These are phyloP conservation scores for Manis pentadactyla DNA, from an alignment of 2,797 vertebrate species.

Conservation along the genomic window DNA sequence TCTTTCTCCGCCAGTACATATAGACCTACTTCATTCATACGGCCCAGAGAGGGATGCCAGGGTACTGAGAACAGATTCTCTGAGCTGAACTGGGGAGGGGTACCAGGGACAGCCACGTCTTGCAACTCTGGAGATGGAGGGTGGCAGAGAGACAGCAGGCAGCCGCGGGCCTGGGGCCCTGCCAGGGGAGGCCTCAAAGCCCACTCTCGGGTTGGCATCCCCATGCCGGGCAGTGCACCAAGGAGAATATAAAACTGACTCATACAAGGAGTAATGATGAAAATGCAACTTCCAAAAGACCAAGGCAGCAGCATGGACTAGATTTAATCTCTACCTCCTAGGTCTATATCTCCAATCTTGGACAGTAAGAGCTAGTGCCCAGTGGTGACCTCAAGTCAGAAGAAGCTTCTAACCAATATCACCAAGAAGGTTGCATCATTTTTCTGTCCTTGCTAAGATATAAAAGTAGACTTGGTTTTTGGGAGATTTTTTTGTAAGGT, in stretches of 20 bases:
- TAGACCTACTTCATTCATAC: no score
- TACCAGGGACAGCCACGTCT: not conserved
- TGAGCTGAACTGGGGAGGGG: not conserved
- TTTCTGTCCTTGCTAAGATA: not conserved
- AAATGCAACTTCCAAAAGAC: not conserved
- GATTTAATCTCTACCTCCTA: fast-evolving
- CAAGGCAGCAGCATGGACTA: not conserved
- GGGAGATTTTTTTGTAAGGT: not conserved
- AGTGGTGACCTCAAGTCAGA: not conserved
- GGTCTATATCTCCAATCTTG: not conserved
- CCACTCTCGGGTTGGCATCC: not conserved
- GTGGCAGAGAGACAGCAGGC: not conserved
- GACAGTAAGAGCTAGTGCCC: not conserved
- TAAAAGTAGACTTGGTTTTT: not conserved
- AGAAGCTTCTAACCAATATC: not conserved
- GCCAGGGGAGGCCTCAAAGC: slow-evolving; percentile 12
- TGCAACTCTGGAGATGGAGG: not conserved
- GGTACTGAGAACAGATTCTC: not conserved
- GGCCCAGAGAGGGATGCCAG: not conserved
- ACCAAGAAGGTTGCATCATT: not conserved
- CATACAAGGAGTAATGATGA: not conserved
- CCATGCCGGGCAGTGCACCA: not conserved
- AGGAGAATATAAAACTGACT: not conserved
- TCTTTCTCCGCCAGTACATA: no score
- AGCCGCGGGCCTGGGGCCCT: not conserved